Evolutionary conservation across 2,888 invertebrate genomes (phyloP).

Genomic region (Xestia rhomboidea): DNA sequence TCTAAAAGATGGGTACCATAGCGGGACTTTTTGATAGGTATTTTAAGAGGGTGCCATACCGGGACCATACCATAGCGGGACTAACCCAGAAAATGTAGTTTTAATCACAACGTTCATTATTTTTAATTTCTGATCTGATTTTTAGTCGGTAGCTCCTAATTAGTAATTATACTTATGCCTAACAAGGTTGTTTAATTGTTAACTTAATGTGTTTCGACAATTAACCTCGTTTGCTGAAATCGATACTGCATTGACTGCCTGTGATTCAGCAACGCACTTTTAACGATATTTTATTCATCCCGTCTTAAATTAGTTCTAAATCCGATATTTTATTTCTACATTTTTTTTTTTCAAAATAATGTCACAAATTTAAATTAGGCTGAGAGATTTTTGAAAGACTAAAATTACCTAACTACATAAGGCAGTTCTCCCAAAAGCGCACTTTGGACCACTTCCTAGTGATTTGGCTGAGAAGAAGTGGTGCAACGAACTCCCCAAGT

Average conservation of each 20-base stretch:
- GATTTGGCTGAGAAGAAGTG: neutral
- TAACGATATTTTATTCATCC: neutral
- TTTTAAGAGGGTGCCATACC: too few relatives aligned
- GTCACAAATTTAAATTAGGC: neutral
- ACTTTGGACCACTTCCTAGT: neutral
- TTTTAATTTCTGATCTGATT: slow-evolving; percentile 35
- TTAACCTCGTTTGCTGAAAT: slow-evolving; percentile 53
- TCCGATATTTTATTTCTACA: neutral
- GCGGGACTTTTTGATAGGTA: too few relatives aligned
- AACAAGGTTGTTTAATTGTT: slow-evolving; percentile 44
- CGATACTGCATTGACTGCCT: slow-evolving; percentile 26
- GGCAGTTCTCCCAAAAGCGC: neutral
- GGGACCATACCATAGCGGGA: too few relatives aligned
- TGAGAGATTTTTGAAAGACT: neutral
- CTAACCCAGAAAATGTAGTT: too few relatives aligned
- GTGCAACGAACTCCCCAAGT: neutral
- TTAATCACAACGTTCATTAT: slow-evolving; percentile 33
- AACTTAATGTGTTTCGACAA: slow-evolving; percentile 13
- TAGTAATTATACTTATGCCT: slow-evolving; percentile 21
- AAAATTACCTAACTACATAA: neutral
- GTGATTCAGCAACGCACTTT: neutral
- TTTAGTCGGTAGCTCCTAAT: slow-evolving; percentile 22
- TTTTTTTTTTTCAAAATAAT: neutral
- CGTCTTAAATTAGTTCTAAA: neutral
- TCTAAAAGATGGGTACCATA: too few relatives aligned